Base-by-base conservation (phyloP, 2,888 invertebrate genomes). In the Melanostoma mellinum region DNA sequence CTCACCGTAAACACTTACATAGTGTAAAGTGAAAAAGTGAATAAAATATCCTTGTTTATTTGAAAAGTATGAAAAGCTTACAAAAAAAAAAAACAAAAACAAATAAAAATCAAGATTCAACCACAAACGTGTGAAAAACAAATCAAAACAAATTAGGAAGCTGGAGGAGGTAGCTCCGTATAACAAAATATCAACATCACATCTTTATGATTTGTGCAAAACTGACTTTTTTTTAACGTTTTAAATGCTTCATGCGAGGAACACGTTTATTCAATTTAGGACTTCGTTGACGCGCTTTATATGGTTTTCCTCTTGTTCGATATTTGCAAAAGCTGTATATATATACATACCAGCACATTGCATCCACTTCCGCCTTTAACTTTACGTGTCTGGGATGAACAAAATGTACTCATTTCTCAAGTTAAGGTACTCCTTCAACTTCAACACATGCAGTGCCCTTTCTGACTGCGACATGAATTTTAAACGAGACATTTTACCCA, bases 401-500 rank as follows among this genome's bases (percentile, higher is more conserved):
- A 20, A 20, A 20, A 20, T 20, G 20, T 35, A 71, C 10, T 40
- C 35, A 61, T 38, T 52, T 32, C 40, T 52, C 20, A 63, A 74
- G 75, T 52, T 55, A 56, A 71, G 60, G 60, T 65, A 71, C 71
- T 65, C 42, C 44, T 9, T 35, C 32, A 40, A 40, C 44, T 9
- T 35, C 32, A 40, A 40, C 55, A 65, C 63, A 52, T 6, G 42
- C 10, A 50, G 44, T 33, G 10, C 60, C 63, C 38, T 32, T 38
- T 20, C 55, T 50, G 30, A 46, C 58, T 38, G 38, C 53, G 71
- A 69, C 84, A 78, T 65, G 71, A 71, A 71, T 84, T 71, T 61
- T 69, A 79, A 71, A 74, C 69, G 65, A 61, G 84, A 65, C 74
- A 79, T 78, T 55, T 53, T 33, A 63, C 52, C 46, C 61, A 48